These are phyloP conservation scores for Danio albolineatus DNA, from an alignment of 2,797 vertebrate species.

Conservation along the genomic window DNA sequence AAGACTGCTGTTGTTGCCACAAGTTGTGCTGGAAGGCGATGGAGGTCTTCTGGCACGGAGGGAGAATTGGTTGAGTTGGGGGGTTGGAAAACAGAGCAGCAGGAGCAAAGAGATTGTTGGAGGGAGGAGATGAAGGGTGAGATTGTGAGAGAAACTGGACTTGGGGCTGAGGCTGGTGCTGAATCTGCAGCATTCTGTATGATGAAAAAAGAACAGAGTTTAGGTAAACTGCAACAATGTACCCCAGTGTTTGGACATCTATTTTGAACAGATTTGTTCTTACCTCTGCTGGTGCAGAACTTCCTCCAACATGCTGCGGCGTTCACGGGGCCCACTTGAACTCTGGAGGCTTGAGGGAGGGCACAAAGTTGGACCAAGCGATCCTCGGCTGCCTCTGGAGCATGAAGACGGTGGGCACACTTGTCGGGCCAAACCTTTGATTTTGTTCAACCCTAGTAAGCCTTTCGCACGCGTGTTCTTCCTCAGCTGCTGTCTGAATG, in stretches of 20 bases:
- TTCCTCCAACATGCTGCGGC: conserved; percentile 88
- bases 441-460: conserved; percentile 93
- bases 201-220: conserved; percentile 44
- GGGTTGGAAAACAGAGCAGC: conserved; percentile 72
- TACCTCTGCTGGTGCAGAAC: conserved; percentile 94
- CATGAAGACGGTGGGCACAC: conserved; percentile 83
- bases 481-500: conserved; percentile 94
- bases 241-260: not conserved
- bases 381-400: conserved; percentile 83
- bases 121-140: conserved; percentile 74
- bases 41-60: conserved; percentile 63
- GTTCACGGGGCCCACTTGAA: conserved; percentile 69
- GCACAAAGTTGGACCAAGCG: conserved; percentile 80
- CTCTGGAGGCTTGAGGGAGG: conserved; percentile 67
- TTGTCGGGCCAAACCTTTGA: conserved; percentile 92
- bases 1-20: conserved; percentile 65
- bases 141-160: conserved; percentile 78
- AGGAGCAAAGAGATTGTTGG: conserved; percentile 68
- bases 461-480: conserved; percentile 92
- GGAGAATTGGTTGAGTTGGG: conserved; percentile 64
- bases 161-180: conserved; percentile 85
- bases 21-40: conserved; percentile 66
- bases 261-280: conserved; percentile 44
- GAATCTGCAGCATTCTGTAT: conserved; percentile 91
- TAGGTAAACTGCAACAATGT: not conserved